A percentile compares a stretch with the other conserved stretches of the same genome.
Conservation (phyloP, 2,888 invertebrate genomes). For the Drosophila acutilabella region DNA sequence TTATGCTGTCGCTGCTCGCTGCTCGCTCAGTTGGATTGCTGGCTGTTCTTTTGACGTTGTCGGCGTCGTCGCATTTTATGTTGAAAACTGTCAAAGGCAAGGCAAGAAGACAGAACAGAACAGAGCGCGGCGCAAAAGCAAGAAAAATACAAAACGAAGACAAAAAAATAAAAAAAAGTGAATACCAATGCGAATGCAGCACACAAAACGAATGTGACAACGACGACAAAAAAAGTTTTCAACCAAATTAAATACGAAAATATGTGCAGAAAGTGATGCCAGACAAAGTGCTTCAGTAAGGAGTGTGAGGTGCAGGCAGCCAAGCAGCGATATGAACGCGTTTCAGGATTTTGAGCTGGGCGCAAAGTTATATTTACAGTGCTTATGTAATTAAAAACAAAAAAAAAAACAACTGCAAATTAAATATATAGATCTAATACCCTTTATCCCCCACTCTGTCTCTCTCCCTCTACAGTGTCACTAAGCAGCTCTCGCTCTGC, state of each 20-base stretch:
- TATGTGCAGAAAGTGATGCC: constrained; percentile 68
- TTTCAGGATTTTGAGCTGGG: constrained; percentile 83
- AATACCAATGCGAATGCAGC: constrained; percentile 75
- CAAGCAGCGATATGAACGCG: constrained; percentile 74
- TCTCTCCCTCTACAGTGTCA: constrained; percentile 88
- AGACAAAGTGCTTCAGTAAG: constrained; percentile 45
- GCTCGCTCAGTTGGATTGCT: constrained; percentile 57
- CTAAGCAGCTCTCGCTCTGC: constrained; percentile 96
- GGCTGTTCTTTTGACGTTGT: constrained; percentile 51
- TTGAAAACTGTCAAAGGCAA: constrained; percentile 78
- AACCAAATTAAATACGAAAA: constrained; percentile 58
- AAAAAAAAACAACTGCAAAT: constrained; percentile 10
- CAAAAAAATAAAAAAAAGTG: constrained; percentile 54
- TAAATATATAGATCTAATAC: not conserved
- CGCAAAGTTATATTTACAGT: constrained; percentile 84
- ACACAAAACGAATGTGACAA: constrained; percentile 78
- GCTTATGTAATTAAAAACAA: constrained; percentile 80
- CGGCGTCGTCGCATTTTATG: constrained; percentile 67
- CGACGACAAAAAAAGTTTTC: constrained; percentile 70
- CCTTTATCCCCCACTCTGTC: constrained; percentile 6
- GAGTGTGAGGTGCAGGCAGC: constrained; percentile 12
- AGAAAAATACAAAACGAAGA: constrained; percentile 34
- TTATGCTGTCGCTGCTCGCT: constrained; percentile 65
- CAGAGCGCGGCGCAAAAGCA: constrained; percentile 58
- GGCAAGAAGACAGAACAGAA: constrained; percentile 60